Evolutionary conservation across 1,140 invertebrate genomes (phyloP).

Genomic region (Heliconius melpomene): DNA sequence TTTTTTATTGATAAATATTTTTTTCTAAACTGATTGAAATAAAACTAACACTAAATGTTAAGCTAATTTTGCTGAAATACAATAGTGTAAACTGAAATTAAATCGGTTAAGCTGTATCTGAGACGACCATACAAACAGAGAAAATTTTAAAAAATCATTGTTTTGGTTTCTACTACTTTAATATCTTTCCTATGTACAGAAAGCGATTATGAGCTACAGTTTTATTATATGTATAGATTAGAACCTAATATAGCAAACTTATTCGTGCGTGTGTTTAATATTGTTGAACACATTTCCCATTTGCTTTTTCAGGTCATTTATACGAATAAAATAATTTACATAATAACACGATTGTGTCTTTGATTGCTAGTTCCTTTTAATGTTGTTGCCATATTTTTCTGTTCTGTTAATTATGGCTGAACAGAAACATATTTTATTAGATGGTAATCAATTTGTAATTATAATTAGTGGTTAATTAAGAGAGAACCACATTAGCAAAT

Average conservation of each 20-base stretch:
- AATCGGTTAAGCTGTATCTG: too few relatives aligned
- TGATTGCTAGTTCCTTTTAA: neutral
- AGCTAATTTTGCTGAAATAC: too few relatives aligned
- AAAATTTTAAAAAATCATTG: too few relatives aligned
- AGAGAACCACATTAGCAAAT: neutral
- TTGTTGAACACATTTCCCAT: neutral
- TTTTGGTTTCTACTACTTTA: too few relatives aligned
- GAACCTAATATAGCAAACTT: neutral
- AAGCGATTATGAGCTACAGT: too few relatives aligned
- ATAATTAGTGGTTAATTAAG: neutral
- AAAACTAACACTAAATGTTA: too few relatives aligned
- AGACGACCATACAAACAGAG: too few relatives aligned
- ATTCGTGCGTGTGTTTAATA: neutral
- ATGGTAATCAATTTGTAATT: conserved; percentile 2
- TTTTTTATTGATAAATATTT: too few relatives aligned
- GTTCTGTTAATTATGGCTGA: neutral
- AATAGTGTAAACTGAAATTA: too few relatives aligned
- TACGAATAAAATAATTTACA: neutral
- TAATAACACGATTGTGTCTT: conserved; percentile 10
- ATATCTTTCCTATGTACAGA: too few relatives aligned
- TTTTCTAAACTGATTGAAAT: too few relatives aligned
- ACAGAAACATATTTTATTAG: neutral
- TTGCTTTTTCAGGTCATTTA: neutral
- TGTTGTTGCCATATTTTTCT: neutral
- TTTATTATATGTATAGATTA: neutral